These are phyloP conservation scores for Stenodema calcarata DNA, from an alignment of 2,888 invertebrate genomes.

Conservation along the genomic window DNA sequence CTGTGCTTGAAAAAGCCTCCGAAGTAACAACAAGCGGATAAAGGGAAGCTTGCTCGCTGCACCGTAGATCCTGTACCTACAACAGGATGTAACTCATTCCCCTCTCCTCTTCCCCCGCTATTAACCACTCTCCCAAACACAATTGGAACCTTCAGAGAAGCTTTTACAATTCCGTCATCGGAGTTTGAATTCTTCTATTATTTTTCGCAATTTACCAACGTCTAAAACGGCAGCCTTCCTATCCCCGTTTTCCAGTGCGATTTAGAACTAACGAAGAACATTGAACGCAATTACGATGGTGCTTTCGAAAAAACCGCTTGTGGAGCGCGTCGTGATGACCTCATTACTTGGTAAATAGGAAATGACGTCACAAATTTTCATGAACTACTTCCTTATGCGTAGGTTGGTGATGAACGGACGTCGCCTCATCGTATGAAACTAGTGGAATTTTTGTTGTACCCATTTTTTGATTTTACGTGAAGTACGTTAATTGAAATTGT, in stretches of 20 bases:
- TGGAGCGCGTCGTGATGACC: too few species aligned
- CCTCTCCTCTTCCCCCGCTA: background rate
- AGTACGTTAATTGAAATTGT: too few species aligned
- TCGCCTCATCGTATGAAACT: too few species aligned
- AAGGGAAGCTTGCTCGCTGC: slow-evolving; percentile 16
- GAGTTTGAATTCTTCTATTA: background rate
- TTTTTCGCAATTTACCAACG: background rate
- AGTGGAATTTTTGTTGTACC: too few species aligned
- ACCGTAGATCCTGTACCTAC: slow-evolving; percentile 41
- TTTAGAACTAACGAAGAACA: background rate
- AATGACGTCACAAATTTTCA: too few species aligned
- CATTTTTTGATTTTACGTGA: too few species aligned
- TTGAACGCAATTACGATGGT: background rate
- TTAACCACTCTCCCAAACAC: background rate
- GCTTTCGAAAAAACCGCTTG: too few species aligned
- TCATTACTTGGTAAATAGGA: too few species aligned
- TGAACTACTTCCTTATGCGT: too few species aligned
- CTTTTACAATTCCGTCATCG: background rate
- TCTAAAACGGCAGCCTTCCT: background rate
- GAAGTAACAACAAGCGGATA: background rate
- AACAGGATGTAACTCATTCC: slow-evolving; percentile 41
- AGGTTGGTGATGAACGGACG: too few species aligned
- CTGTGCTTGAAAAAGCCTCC: background rate
- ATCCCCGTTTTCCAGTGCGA: background rate
- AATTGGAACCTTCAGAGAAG: background rate